Base-by-base conservation (phyloP, 2,888 invertebrate species). In the Callyntrura sp. region DNA sequence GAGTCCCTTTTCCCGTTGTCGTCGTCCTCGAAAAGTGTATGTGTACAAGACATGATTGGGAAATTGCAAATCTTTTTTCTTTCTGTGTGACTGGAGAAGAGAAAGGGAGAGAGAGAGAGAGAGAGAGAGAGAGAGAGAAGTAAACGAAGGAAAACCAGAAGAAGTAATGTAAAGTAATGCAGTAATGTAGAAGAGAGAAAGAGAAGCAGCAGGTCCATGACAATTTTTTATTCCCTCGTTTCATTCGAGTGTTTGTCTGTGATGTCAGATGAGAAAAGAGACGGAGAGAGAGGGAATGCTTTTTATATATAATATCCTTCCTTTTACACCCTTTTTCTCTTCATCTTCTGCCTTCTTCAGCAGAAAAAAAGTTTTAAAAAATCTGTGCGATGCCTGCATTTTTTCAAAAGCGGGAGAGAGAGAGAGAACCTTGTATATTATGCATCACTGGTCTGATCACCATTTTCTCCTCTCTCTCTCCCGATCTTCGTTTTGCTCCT, bases 171-270 rank as follows among this genome's bases (percentile, higher is more conserved):
- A 85, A 85, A 85, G 85, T 65, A 82, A 82, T 79, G 79, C 35
- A 57, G 79, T 79, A 84, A 84, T 68, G 84, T 68, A 48, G 43
- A 65, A 65, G 45, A 20, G 83, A 83, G 62, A 79, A 82, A 84
- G 62, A 84, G 90, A 90, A 81, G 88, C 84, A 91, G 91, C 90
- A 86, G 90, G 90, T 91, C 90, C 90, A 91, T 91, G 91, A 90
- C 91, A 91, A 91, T 91, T 90, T 91, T 90, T 89, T 90, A 85
- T 90, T 90, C 83, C 86, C 89, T 90, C 90, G 88, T 90, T 91
- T 91, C 90, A 91, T 90, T 90, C 90, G 65, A 90, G 90, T 90
- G 90, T 90, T 90, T 90, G 90, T 85, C 90, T 85, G 85, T 90
- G 85, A 90, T 90, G 90, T 90, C 90, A 90, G 83, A 82, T 88